Percentiles rank a stretch among this genome's conserved stretches.
These are phyloP conservation scores for Euwallacea fornicatus DNA, from an alignment of 1,140 invertebrate species.

Conservation along the genomic window DNA sequence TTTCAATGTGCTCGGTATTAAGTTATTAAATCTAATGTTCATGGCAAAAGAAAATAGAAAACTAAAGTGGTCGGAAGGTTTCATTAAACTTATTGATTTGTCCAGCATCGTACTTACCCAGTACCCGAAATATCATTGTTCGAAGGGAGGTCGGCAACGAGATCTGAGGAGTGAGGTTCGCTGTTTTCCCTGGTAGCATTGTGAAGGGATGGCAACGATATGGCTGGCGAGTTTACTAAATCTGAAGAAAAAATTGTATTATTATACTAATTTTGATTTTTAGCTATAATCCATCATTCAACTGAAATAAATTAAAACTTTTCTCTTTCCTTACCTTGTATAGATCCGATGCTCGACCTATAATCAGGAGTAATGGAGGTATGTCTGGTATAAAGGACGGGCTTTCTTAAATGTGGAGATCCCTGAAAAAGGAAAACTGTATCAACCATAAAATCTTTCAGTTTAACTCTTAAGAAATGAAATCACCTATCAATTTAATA, in stretches of 20 bases:
- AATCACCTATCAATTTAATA: too few relatives aligned
- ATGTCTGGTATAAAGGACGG: constrained; percentile 14
- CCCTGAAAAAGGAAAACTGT: constrained; percentile 18
- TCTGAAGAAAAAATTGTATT: constrained; percentile 7
- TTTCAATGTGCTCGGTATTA: neutral
- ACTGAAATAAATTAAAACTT: too few relatives aligned
- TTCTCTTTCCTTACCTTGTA: constrained; percentile 13
- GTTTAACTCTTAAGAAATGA: too few relatives aligned
- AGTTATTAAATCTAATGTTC: neutral
- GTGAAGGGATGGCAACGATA: constrained; percentile 13
- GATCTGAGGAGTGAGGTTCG: neutral
- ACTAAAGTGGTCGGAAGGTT: neutral
- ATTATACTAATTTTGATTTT: neutral
- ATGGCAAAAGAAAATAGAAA: neutral
- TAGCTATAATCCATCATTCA: neutral
- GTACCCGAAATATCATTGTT: neutral
- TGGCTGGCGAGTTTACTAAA: neutral
- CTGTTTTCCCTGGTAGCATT: neutral
- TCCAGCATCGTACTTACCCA: too few relatives aligned
- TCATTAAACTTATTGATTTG: too few relatives aligned
- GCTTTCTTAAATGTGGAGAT: constrained; percentile 22
- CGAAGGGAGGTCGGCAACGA: neutral
- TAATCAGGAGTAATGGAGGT: constrained; percentile 23
- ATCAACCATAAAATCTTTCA: too few relatives aligned
- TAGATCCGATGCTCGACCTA: constrained; percentile 25